Evolutionary conservation across 2,113 vertebrate genomes (phyloP), one percentile per base, ranked within the genome.

Genomic region (Piaya cayana): DNA sequence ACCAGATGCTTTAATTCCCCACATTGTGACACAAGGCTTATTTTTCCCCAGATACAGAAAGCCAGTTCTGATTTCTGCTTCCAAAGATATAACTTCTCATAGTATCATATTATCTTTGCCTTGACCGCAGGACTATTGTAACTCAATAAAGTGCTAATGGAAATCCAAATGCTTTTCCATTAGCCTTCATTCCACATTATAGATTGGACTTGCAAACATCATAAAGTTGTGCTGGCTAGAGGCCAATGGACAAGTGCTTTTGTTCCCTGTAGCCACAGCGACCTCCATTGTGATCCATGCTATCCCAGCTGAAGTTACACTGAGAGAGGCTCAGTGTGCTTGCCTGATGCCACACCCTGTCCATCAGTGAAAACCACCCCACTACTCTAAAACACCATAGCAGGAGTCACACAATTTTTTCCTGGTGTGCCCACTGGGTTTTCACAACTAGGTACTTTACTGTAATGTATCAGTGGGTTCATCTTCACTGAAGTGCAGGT

Each of bases 71-170:
- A 69, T 82, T 90, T 88, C 65, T 82, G 62, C 63, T 39, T 59
- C 12, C 29, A 43, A 43, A 84, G 16, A 39, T 27, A 56, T 15
- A 69, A 49, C 25, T 39, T 76, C 75, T 90, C 55, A 30, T 49
- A 62, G 10, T 50, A 55, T 65, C 8, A 5, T 29, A 39, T 84
- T 76, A 62, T 50, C 77, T 82, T 62, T 90, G 45, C 71, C 56
- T 63, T 83, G 68, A 78, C 47, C 0, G 0, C 0, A 0, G 34
- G 18, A 67, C 70, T 25, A 25, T 29, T 86, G 69, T 60, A 95
- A 86, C 43, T 94, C 86, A 90, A 9, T 86, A 42, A 93, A 83
- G 68, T 55, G 47, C 69, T 92, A 88, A 92, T 60, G 76, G 76
- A 86, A 59, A 55, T 47, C 14, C 36, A 83, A 86, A 67, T 81